Conservation (phyloP, 2,113 vertebrate genomes). For the Paraplagusia blochii region DNA sequence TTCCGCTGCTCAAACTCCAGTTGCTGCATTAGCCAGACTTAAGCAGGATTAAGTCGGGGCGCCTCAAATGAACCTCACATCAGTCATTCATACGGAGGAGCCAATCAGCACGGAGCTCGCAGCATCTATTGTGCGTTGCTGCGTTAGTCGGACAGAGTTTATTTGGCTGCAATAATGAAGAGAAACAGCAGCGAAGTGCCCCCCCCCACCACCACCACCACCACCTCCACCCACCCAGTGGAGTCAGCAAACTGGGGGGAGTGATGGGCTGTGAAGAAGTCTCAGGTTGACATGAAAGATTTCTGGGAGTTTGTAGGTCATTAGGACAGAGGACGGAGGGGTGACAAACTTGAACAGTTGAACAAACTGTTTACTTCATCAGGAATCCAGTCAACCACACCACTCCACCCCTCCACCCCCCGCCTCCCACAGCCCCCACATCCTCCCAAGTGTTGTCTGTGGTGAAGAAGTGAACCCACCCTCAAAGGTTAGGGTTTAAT, state of each 20-base stretch:
- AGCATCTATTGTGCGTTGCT: slow-evolving; percentile 17
- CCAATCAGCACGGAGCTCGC: slow-evolving; percentile 44
- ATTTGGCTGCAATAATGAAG: slow-evolving; percentile 24
- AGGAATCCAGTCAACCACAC: too few species aligned
- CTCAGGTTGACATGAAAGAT: slow-evolving; percentile 52
- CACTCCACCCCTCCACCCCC: neutral
- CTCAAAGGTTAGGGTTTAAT: slow-evolving; percentile 6
- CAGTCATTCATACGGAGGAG: slow-evolving; percentile 32
- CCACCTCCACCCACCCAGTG: too few species aligned
- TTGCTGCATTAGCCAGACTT: slow-evolving; percentile 56
- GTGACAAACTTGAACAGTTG: too few species aligned
- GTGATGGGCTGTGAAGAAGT: slow-evolving; percentile 33
- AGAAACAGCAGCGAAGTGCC: slow-evolving; percentile 20
- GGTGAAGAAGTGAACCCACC: neutral
- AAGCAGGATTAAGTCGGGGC: slow-evolving; percentile 61
- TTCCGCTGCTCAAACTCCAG: slow-evolving; percentile 37
- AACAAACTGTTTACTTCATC: neutral
- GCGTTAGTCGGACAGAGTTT: slow-evolving; percentile 38
- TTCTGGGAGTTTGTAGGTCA: slow-evolving; percentile 38
- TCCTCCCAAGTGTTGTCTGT: neutral
- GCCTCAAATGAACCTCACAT: slow-evolving; percentile 56
- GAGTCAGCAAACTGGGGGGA: slow-evolving; percentile 45
- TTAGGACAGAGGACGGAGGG: neutral
- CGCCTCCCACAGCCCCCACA: too few species aligned
- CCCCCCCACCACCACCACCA: too few species aligned